These are phyloP conservation scores for Enteromius thamalakanensis DNA, from an alignment of 2,797 vertebrate genomes.

Conservation along the genomic window DNA sequence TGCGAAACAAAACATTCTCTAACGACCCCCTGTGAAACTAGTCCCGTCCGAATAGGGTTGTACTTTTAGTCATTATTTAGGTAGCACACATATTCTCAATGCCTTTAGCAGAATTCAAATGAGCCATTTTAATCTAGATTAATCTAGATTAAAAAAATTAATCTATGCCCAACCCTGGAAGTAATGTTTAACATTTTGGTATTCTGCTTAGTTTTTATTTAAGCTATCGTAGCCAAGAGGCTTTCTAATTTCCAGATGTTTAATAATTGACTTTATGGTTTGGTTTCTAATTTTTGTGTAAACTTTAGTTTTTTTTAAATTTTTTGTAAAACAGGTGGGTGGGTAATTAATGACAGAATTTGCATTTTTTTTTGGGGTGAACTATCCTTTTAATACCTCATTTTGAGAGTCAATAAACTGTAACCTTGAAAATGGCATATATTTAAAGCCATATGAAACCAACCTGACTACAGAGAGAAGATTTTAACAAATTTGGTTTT, in stretches of 20 bases:
- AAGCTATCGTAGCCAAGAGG: neutral
- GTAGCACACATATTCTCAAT: no score
- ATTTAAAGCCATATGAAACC: neutral
- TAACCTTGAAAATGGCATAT: neutral
- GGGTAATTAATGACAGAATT: neutral
- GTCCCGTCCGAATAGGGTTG: no score
- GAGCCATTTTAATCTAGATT: no score
- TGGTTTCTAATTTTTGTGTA: neutral
- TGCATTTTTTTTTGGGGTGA: neutral
- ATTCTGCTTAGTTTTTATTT: conserved; percentile 2
- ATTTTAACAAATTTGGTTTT: neutral
- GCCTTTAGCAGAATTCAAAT: no score
- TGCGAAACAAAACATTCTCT: no score
- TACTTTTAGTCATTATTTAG: no score
- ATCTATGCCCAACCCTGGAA: no score
- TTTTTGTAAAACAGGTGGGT: no score
- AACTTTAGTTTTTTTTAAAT: no score
- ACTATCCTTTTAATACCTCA: neutral
- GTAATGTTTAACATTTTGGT: conserved; percentile 40
- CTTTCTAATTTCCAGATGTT: neutral
- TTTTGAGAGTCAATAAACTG: neutral
- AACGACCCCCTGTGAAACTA: no score
- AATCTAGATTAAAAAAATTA: no score
- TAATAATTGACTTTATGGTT: neutral
- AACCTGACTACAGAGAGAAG: neutral